phyloP scores from a whole-genome alignment of 2,797 vertebrate species.

The Halcyon smyrnensis region DNA sequence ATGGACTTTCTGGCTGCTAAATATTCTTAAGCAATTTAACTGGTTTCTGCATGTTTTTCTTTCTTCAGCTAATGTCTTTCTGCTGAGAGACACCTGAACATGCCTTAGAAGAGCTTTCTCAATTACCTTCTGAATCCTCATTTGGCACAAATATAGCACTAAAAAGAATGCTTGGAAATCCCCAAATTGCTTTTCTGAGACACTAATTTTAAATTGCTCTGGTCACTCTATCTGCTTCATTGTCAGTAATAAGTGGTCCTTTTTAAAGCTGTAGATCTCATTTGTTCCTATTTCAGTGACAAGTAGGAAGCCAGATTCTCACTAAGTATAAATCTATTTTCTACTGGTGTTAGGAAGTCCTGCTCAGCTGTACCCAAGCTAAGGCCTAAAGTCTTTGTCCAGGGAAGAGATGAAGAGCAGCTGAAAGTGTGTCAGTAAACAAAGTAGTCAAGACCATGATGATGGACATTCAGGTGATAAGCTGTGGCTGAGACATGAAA shows the following conservation, averaged over 20 bases:
- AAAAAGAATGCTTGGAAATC: conserved; percentile 22
- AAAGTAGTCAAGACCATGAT: not conserved
- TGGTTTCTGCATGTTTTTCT: not conserved
- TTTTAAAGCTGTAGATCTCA: not conserved
- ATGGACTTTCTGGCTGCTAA: not conserved
- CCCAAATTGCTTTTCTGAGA: conserved; percentile 1
- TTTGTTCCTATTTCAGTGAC: not conserved
- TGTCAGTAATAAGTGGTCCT: not conserved
- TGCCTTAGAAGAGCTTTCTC: conserved; percentile 6
- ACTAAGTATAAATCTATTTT: not conserved
- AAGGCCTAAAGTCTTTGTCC: not conserved
- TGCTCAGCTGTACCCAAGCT: not conserved
- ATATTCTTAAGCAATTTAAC: not conserved
- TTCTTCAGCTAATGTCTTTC: not conserved
- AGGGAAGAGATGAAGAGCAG: not conserved
- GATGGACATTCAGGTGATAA: not conserved
- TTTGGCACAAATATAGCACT: not conserved
- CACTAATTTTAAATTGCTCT: not conserved
- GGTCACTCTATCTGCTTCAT: not conserved
- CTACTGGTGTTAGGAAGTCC: not conserved
- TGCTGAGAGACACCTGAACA: not conserved
- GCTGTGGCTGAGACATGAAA: not conserved
- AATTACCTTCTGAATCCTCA: not conserved
- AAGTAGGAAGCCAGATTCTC: not conserved
- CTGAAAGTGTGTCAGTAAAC: not conserved